Evolutionary conservation across 2,113 vertebrate species (phyloP), one percentile per base, ranked within the genome.

Genomic region (Pan troglodytes): DNA sequence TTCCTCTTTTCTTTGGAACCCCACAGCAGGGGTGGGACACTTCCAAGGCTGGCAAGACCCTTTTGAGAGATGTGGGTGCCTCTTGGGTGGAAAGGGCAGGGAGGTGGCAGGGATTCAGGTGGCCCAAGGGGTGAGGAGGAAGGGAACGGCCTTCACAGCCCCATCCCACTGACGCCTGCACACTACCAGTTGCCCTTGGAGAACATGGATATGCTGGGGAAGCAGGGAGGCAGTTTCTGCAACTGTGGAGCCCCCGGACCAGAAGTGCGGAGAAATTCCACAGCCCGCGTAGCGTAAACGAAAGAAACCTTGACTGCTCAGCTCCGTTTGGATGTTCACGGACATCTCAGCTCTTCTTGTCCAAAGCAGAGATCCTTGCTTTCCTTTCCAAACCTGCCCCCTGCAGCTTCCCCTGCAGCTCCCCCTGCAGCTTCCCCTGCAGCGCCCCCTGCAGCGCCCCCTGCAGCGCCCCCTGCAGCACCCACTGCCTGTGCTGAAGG

Each of bases 11-110:
- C 84, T 20, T 59, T 40, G 12, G 90, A 59, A 22, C 14, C 48
- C 10, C 9, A 0, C 0, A 7, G 14, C 2, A 1, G 43, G 30
- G 3, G 43, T 20, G 16, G 64, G 79, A 22, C 2, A 22, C 2
- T 0, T 23, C 38, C 1, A 4, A 17, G 59, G 48, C 72, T 40
- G 30, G 48, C 67, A 30, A 16, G 59, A 32, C 10, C 61, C 12
- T 32, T 23, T 43, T 48, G 23, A 4, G 4, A 17, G 32, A 8
- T 38, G 6, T 25, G 5, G 27, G 9, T 50, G 73, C 43, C 27
- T 72, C 52, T 27, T 5, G 55, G 68, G 27, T 22, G 4, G 20
- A 2, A 27, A 8, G 1, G 80, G 5, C 40, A 25, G 38, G n/a
- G 52, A 35, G 13, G 25, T 14, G 61, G 2, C 61, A 3, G 9